These are phyloP conservation scores for Tortricodes alternella DNA, from an alignment of 2,888 invertebrate genomes.

Conservation along the genomic window DNA sequence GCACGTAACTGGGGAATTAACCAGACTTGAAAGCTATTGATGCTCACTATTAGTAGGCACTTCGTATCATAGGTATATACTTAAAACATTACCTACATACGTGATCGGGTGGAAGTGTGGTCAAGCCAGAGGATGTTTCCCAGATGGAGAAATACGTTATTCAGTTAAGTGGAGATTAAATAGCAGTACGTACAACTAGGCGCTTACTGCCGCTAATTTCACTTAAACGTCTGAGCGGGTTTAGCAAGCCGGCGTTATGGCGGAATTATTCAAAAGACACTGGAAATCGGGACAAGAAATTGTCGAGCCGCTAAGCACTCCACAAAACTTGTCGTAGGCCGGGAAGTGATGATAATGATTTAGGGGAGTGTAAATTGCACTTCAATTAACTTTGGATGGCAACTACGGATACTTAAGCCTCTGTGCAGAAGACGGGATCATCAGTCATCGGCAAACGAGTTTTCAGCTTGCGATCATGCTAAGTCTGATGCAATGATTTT, in stretches of 20 bases:
- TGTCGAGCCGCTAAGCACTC: slow-evolving; percentile 27
- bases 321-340: slow-evolving; percentile 22
- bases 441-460: slow-evolving; percentile 26
- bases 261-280: slow-evolving; percentile 43
- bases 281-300: slow-evolving; percentile 41
- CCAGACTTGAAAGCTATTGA: slow-evolving; percentile 31
- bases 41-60: slow-evolving; percentile 7
- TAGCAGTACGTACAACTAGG: slow-evolving; percentile 50
- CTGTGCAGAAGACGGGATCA: slow-evolving; percentile 12
- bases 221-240: slow-evolving; percentile 41
- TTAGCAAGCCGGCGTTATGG: slow-evolving; percentile 40
- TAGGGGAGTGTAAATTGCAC: slow-evolving; percentile 22
- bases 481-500: slow-evolving; percentile 4
- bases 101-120: slow-evolving; percentile 13
- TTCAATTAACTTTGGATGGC: slow-evolving; percentile 11
- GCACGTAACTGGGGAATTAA: slow-evolving; percentile 13
- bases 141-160: slow-evolving; percentile 49
- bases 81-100: too few relatives aligned
- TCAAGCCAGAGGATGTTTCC: slow-evolving; percentile 52
- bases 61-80: not conserved
- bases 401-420: slow-evolving; percentile 14
- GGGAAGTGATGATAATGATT: slow-evolving; percentile 23
- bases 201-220: slow-evolving; percentile 56
- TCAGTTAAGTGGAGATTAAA: slow-evolving; percentile 56
- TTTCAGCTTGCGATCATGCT: slow-evolving; percentile 16